phyloP scores from a whole-genome alignment of 1,140 invertebrate species.

The Ips nitidus region DNA sequence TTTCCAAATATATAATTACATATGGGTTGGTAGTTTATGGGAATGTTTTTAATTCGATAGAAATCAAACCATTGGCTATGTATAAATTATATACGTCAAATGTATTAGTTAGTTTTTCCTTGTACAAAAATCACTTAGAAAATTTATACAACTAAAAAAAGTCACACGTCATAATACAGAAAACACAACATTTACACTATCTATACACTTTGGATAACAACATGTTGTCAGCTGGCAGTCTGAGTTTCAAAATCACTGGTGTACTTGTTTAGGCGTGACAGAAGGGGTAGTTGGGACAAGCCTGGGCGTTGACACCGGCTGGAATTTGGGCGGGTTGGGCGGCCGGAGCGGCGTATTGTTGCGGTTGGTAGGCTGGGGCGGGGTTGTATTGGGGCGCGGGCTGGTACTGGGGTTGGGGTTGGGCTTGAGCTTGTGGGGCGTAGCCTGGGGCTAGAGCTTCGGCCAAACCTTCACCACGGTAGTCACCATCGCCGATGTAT shows the following conservation, averaged over 20 bases:
- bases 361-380: conserved; percentile 18
- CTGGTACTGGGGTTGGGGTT: conserved; percentile 17
- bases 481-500: conserved; percentile 48
- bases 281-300: conserved; percentile 63
- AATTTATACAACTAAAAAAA: conserved; percentile 35
- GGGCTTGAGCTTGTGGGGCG: conserved; percentile 19
- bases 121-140: conserved; percentile 30
- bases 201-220: conserved; percentile 38
- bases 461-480: conserved; percentile 55
- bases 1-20: too few relatives aligned
- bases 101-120: conserved; percentile 19
- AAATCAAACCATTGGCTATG: neutral
- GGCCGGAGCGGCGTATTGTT: conserved; percentile 30
- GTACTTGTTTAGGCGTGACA: conserved; percentile 47
- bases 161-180: conserved; percentile 3
- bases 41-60: neutral
- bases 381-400: conserved; percentile 26
- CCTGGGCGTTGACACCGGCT: conserved; percentile 56
- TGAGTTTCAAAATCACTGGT: conserved; percentile 29
- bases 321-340: conserved; percentile 53
- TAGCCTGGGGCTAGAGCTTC: conserved; percentile 49
- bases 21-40: too few relatives aligned
- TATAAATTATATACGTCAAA: neutral
- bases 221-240: conserved; percentile 48
- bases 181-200: conserved; percentile 18